A percentile compares a stretch with the other conserved stretches of the same genome.
These are phyloP conservation scores for Adrianichthys oophorus DNA, from an alignment of 2,797 vertebrate genomes.

Conservation along the genomic window DNA sequence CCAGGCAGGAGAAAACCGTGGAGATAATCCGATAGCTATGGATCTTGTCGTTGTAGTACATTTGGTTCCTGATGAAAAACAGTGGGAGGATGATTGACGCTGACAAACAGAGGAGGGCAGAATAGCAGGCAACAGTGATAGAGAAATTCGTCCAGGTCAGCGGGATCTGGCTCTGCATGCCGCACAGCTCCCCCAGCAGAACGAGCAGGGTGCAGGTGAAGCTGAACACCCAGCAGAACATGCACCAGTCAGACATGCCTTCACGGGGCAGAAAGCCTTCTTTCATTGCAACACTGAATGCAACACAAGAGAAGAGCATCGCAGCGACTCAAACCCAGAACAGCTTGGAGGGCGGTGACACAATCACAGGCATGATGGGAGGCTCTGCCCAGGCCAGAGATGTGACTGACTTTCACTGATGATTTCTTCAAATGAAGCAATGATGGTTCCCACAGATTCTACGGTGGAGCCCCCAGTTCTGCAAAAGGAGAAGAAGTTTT, in stretches of 20 bases:
- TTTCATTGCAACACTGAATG: slow-evolving; percentile 80
- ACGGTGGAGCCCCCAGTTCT: no score
- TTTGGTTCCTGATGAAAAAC: slow-evolving; percentile 57
- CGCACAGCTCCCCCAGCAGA: slow-evolving; percentile 78
- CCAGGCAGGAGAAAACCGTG: slow-evolving; percentile 86
- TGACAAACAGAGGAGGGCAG: slow-evolving; percentile 83
- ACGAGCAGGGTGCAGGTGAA: slow-evolving; percentile 84
- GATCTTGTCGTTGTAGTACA: fast-evolving
- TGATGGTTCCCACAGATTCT: no score
- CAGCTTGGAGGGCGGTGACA: slow-evolving; percentile 70
- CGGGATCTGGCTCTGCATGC: slow-evolving; percentile 76
- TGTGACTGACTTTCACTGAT: no score
- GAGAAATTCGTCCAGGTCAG: slow-evolving; percentile 91
- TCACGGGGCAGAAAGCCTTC: fast-evolving
- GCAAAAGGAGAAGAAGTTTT: no score
- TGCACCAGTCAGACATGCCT: slow-evolving; percentile 78
- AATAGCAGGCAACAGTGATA: slow-evolving; percentile 85
- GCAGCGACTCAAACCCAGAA: slow-evolving; percentile 80
- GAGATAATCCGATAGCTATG: slow-evolving; percentile 74
- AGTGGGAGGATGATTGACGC: slow-evolving; percentile 86
- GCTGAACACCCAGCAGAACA: slow-evolving; percentile 91
- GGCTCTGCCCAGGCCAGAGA: background rate
- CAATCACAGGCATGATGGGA: slow-evolving; percentile 71
- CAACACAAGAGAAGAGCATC: slow-evolving; percentile 79
- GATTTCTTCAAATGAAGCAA: background rate